phyloP scores from a whole-genome alignment of 1,140 invertebrate genomes.

The Hypsibius dujardini region DNA sequence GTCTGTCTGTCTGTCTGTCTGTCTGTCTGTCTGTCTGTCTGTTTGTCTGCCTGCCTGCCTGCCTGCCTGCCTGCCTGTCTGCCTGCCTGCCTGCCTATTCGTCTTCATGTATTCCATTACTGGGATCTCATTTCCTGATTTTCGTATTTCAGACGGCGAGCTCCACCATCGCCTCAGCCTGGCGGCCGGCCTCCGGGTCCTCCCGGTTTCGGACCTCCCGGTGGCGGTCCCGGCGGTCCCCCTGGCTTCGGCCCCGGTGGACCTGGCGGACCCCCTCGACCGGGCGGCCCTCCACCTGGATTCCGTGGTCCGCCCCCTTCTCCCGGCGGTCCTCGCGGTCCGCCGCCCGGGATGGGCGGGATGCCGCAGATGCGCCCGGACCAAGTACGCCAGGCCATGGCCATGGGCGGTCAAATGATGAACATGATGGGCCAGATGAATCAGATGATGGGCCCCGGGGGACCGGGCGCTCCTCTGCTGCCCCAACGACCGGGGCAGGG shows the following conservation, averaged over 20 bases:
- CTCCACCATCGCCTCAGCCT: constrained; percentile 6
- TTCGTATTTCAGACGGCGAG: not conserved
- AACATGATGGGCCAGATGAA: constrained; percentile 17
- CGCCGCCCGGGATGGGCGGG: not conserved
- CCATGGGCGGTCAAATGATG: constrained; percentile 11
- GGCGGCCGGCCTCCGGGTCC: not conserved
- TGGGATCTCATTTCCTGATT: too few species aligned
- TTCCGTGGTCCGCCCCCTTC: constrained; percentile 7
- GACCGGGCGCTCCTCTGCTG: not conserved
- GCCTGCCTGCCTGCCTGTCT: too few species aligned
- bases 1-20: too few species aligned
- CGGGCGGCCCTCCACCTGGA: constrained; percentile 7
- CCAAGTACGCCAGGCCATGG: not conserved
- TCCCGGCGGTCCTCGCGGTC: not conserved
- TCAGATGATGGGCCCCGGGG: not conserved
- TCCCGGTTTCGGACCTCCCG: not conserved
- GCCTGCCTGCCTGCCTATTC: too few species aligned
- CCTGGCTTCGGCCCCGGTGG: not conserved
- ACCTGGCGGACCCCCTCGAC: not conserved
- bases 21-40: too few species aligned
- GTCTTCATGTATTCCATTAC: too few species aligned
- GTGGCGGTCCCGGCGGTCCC: not conserved
- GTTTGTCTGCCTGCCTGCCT: too few species aligned
- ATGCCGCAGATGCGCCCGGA: constrained; percentile 6
- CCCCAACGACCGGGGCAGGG: not conserved